Base-by-base conservation (phyloP, 2,888 invertebrate species). In the Lycia hirtaria region DNA sequence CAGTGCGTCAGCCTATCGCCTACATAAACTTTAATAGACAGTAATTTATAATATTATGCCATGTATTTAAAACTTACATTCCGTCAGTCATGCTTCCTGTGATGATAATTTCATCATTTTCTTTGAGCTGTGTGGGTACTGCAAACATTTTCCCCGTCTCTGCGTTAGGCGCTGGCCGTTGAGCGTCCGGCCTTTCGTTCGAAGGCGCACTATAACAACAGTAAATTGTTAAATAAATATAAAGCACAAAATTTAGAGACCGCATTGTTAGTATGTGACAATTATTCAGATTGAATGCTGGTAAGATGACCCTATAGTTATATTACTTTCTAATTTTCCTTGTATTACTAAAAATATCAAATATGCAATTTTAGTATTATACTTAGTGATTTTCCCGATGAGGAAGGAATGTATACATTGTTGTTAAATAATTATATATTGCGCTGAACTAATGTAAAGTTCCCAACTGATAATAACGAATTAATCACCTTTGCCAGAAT, bases 141-240 rank as follows among this genome's bases (percentile, higher is more conserved):
- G 43, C 14, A 44, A 53, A 58, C 52, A 58, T 58, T 48, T 32
- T 58, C 7, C 48, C 52, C 28, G 19, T 38, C 19, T 50, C 44
- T 15, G 14, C 22, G 7, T 38, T 24, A 9, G 32, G 32, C 15
- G 37, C 6, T 32, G 35, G 48, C 57, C 57, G 48, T 19, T 51
- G 24, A 24, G 52, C 22, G 12, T 24, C 26, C 7, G 52, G 43
- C 2, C 30, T 30, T 15, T 52, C 56, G 17, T 57, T 57, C 47
- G 53, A n/a, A 38, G 43, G 52, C 12, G 49, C 43, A 48, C 57
- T 58, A 43, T 30, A 51, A 56, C 48, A 48, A 49, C 14, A 28
- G 47, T 22, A 41, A 15, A 37, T 51, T 28, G 38, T 20, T 17
- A 3, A 32, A 45, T 15, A 15, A 47, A 45, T 15, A 30, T 12